Conservation (phyloP, 2,797 vertebrate genomes). For the Prunella strophiata region DNA sequence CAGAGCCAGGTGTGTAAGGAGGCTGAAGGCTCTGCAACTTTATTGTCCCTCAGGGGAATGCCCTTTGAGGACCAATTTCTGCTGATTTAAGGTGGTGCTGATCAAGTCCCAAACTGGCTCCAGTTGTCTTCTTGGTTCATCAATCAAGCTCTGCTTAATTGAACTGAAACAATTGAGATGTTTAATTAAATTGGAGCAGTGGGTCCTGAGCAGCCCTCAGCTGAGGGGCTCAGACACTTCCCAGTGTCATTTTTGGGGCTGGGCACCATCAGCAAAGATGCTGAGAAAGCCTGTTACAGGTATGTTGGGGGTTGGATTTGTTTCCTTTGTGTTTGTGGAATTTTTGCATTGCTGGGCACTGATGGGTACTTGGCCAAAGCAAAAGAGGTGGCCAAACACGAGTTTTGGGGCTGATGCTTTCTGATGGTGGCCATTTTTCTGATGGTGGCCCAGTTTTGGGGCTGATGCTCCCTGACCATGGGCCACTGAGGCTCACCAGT, state of each 20-base stretch:
- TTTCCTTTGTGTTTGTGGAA: too few relatives aligned
- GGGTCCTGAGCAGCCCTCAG: neutral
- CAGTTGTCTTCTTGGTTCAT: rapidly evolving
- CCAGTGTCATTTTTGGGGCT: neutral
- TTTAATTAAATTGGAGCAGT: neutral
- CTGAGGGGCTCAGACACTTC: neutral
- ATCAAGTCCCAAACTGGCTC: neutral
- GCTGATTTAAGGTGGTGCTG: rapidly evolving
- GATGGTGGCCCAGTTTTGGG: too few relatives aligned
- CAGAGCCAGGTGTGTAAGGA: neutral
- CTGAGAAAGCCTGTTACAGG: neutral
- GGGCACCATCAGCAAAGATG: neutral
- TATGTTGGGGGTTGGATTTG: too few relatives aligned
- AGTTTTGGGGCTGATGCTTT: too few relatives aligned
- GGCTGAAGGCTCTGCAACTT: neutral
- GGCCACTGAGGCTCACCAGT: too few relatives aligned
- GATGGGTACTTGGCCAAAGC: too few relatives aligned
- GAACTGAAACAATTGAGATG: neutral
- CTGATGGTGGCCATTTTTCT: too few relatives aligned
- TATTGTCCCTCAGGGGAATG: too few relatives aligned
- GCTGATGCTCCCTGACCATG: too few relatives aligned
- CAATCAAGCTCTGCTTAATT: neutral
- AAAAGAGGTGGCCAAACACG: too few relatives aligned
- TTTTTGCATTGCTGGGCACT: too few relatives aligned
- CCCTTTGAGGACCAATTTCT: rapidly evolving